Conservation (phyloP, 1,140 invertebrate species). For the Drosophila truncata region DNA sequence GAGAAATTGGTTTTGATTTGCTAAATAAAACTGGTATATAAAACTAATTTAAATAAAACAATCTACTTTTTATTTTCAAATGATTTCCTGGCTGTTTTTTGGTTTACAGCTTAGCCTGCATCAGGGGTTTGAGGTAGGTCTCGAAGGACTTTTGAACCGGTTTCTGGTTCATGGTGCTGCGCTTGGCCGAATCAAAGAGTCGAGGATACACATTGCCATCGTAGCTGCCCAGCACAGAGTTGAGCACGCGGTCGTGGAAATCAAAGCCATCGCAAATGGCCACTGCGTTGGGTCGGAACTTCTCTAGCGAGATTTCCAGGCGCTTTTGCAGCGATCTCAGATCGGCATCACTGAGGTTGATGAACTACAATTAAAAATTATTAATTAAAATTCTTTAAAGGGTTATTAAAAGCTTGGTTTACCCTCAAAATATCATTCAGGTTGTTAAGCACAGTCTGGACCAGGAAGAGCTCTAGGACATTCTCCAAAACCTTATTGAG, state of each 20-base stretch:
- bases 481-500: constrained; percentile 88
- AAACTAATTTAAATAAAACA: constrained; percentile 78
- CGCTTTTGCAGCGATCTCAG: constrained; percentile 89
- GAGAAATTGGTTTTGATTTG: constrained; percentile 84
- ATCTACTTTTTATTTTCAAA: constrained; percentile 1
- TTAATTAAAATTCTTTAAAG: not conserved
- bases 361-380: constrained; percentile 86
- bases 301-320: constrained; percentile 89
- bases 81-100: not conserved
- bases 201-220: constrained; percentile 97
- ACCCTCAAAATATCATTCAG: constrained; percentile 93
- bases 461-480: constrained; percentile 91
- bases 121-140: constrained; percentile 91
- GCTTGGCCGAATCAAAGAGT: constrained; percentile 93
- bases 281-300: constrained; percentile 94
- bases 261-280: constrained; percentile 96
- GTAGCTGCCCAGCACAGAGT: constrained; percentile 93
- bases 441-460: constrained; percentile 90
- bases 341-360: constrained; percentile 88
- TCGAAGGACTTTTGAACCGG: constrained; percentile 92
- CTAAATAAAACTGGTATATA: constrained; percentile 83
- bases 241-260: constrained; percentile 92
- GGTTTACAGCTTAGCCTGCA: constrained; percentile 89
- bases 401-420: constrained; percentile 57
- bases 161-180: constrained; percentile 94